Conservation (phyloP, 2,113 vertebrate species). For the Bufo bufo region DNA sequence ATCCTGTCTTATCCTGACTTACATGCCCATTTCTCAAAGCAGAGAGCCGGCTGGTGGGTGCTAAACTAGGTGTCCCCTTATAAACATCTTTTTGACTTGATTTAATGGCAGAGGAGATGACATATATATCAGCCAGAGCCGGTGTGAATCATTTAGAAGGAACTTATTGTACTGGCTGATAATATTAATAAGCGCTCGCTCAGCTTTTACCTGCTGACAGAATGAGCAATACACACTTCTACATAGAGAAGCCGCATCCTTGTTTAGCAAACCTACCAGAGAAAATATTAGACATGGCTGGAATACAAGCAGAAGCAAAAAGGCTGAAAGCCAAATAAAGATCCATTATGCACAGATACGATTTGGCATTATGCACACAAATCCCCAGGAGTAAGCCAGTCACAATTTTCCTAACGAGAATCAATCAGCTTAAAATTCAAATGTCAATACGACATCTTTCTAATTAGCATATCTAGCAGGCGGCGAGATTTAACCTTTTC, state of each 20-base stretch:
- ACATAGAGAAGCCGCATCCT: background rate
- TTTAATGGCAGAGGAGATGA: slow-evolving; percentile 23
- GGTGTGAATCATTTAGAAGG: slow-evolving; percentile 7
- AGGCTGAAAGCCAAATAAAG: slow-evolving; percentile 48
- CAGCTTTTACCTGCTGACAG: slow-evolving; percentile 16
- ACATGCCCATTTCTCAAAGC: slow-evolving; percentile 18
- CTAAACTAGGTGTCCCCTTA: background rate
- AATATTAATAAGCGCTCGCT: slow-evolving; percentile 26
- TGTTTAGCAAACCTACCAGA: slow-evolving; percentile 1
- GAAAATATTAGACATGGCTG: slow-evolving; percentile 19
- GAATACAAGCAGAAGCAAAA: slow-evolving; percentile 31
- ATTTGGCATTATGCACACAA: slow-evolving; percentile 57
- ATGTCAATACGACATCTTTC: slow-evolving; percentile 55
- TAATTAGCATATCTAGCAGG: slow-evolving; percentile 52
- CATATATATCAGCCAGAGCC: background rate
- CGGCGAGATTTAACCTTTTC: slow-evolving; percentile 43
- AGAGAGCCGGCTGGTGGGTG: background rate
- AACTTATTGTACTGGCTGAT: slow-evolving; percentile 25
- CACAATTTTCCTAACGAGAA: slow-evolving; percentile 56
- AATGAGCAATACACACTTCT: background rate
- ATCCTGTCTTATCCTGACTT: slow-evolving; percentile 27
- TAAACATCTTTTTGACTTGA: slow-evolving; percentile 29
- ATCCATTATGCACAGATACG: slow-evolving; percentile 52
- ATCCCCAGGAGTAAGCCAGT: slow-evolving; percentile 54
- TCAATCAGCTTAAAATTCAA: slow-evolving; percentile 54